phyloP scores from a whole-genome alignment of 2,888 invertebrate genomes.

The Tinea trinotella region DNA sequence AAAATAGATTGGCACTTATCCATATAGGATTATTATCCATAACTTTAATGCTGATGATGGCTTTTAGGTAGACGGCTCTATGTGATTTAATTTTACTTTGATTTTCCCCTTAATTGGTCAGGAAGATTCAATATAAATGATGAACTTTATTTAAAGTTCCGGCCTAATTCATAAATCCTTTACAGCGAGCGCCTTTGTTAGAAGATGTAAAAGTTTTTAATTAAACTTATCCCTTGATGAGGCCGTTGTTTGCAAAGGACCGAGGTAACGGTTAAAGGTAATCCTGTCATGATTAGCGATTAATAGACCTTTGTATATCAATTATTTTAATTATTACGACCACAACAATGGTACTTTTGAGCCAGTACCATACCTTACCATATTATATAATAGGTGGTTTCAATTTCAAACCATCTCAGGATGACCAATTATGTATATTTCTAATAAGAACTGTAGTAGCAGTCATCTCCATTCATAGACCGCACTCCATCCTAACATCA shows the following conservation, averaged over 20 bases:
- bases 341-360: too few relatives aligned
- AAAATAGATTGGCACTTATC: too few relatives aligned
- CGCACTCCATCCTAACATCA: too few relatives aligned
- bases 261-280: slow-evolving; percentile 8
- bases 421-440: too few relatives aligned
- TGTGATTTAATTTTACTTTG: background rate
- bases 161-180: slow-evolving; percentile 12
- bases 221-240: slow-evolving; percentile 10
- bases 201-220: slow-evolving; percentile 10
- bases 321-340: background rate
- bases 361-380: too few relatives aligned
- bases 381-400: too few relatives aligned
- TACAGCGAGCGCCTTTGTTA: slow-evolving; percentile 6
- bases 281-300: background rate
- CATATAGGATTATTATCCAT: too few relatives aligned
- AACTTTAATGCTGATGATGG: too few relatives aligned
- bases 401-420: too few relatives aligned
- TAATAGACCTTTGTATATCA: background rate
- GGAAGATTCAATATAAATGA: slow-evolving; percentile 8
- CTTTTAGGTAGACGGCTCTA: too few relatives aligned
- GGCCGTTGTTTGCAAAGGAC: slow-evolving; percentile 6
- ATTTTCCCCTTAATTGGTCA: slow-evolving; percentile 6
- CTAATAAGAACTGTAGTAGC: too few relatives aligned
- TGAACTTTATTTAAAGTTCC: slow-evolving; percentile 1
- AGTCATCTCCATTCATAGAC: too few relatives aligned